Percentiles rank a stretch among this genome's conserved stretches.
Conservation (phyloP, 2,797 vertebrate genomes). For the Sebastes itinus region DNA sequence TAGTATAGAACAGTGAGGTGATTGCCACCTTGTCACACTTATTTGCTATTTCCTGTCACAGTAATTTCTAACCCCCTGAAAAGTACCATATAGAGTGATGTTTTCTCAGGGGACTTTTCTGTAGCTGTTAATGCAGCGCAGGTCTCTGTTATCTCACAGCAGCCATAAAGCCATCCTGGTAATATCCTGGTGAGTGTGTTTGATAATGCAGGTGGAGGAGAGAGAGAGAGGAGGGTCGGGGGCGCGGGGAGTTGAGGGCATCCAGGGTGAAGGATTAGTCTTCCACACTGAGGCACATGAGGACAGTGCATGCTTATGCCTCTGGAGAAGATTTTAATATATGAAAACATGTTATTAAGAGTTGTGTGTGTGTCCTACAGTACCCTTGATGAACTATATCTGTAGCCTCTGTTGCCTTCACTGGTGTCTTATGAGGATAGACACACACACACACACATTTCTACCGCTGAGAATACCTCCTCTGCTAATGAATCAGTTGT, state of each 20-base stretch:
- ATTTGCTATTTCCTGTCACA: not conserved
- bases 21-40: not conserved
- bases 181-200: slow-evolving; percentile 32
- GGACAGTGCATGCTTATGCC: not conserved
- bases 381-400: not conserved
- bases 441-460: not conserved
- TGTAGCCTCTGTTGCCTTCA: not conserved
- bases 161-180: slow-evolving; percentile 46
- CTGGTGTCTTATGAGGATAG: not conserved
- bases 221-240: too few species aligned
- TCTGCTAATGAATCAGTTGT: slow-evolving; percentile 11
- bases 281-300: not conserved
- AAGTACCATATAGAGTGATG: not conserved
- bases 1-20: not conserved
- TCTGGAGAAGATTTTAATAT: not conserved
- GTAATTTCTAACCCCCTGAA: not conserved
- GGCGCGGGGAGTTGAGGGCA: not conserved
- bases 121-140: slow-evolving; percentile 54
- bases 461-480: not conserved
- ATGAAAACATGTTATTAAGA: not conserved
- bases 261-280: slow-evolving; percentile 8
- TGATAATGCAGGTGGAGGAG: slow-evolving; percentile 17
- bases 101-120: not conserved
- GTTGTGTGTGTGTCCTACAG: not conserved
- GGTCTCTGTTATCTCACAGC: slow-evolving; percentile 57